Base-by-base conservation (phyloP, 2,888 invertebrate genomes). In the Cristatella mucedo region DNA sequence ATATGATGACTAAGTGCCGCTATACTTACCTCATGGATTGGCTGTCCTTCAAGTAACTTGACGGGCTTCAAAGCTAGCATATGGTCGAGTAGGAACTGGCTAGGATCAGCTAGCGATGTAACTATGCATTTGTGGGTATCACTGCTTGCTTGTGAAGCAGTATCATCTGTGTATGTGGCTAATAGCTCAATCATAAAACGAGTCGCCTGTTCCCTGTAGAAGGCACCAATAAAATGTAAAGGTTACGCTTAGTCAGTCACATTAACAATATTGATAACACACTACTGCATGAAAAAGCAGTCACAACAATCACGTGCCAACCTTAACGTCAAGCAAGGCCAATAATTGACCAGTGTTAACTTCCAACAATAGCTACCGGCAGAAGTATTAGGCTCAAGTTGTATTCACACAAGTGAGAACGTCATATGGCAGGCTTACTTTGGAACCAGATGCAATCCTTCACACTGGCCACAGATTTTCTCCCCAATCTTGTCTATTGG, bases 161-260 rank as follows among this genome's bases (percentile, higher is more conserved):
- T 93, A 57, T 91, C 91, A 45, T 87, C 81, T 19, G 89, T 91
- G 67, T 95, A 97, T 0, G 95, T 93, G 19, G 86, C 85, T 41
- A 97, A 70, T 1, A 97, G 71, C 66, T 91, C 91, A 46, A 93
- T 80, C 95, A 97, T 95, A 3, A 91, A 87, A 66, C 86, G 85
- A 15, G 87, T 81, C 19, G 89, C 87, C 54, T 82, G 73, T 59
- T 89, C 87, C 66, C 86, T 82, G 46, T 33, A 46, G 47, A 21
- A 33, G 29, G 62, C 15, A 68, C n/a, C 33, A 13, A 30, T 24
- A 34, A 11, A 33, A 61, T 47, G 53, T 44, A 48, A 46, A 30
- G 33, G 9, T 15, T 32, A 16, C 33, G 30, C 24, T 16, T 16
- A 38, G 6, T 15, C 18, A 30, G 11, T 19, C 16, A 29, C 18